Percentiles rank a stretch among this genome's conserved stretches.
Evolutionary conservation across 2,113 vertebrate genomes (phyloP).

Genomic region (Odocoileus hemionus): DNA sequence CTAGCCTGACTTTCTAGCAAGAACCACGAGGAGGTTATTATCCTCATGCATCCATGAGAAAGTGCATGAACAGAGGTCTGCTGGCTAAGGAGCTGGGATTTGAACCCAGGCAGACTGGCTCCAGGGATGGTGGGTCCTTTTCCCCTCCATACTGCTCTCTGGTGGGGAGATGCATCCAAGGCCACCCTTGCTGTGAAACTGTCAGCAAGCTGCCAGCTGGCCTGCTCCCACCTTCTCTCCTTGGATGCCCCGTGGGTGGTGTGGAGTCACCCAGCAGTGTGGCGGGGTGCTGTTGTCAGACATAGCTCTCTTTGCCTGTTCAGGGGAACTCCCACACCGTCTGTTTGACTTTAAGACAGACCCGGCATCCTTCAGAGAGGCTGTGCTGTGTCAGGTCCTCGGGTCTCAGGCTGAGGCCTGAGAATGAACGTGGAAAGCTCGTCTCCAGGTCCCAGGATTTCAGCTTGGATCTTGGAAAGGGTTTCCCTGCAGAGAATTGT

Average conservation of each 20-base stretch:
- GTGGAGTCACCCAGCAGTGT: not conserved
- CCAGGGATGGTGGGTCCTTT: accelerated
- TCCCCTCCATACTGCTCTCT: not conserved
- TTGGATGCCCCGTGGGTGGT: not conserved
- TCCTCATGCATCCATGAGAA: not conserved
- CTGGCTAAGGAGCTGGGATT: not conserved
- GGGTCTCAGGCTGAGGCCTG: not conserved
- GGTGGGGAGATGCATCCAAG: accelerated
- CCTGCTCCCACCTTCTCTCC: not conserved
- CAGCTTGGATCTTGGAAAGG: not conserved
- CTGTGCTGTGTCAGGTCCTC: not conserved
- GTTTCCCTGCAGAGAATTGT: not conserved
- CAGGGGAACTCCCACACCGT: not conserved
- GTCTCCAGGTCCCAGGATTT: not conserved
- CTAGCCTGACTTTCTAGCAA: not conserved
- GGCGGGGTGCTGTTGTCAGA: not conserved
- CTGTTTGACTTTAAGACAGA: not conserved
- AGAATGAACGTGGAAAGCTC: not conserved
- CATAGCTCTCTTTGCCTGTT: not conserved
- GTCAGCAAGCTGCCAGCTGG: not conserved
- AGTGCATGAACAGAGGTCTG: not conserved
- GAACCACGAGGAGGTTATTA: not conserved
- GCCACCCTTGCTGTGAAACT: not conserved
- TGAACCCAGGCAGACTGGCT: not conserved
- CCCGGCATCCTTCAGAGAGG: not conserved